Base-by-base conservation (phyloP, 2,888 invertebrate species). In the Anticlea derivata region DNA sequence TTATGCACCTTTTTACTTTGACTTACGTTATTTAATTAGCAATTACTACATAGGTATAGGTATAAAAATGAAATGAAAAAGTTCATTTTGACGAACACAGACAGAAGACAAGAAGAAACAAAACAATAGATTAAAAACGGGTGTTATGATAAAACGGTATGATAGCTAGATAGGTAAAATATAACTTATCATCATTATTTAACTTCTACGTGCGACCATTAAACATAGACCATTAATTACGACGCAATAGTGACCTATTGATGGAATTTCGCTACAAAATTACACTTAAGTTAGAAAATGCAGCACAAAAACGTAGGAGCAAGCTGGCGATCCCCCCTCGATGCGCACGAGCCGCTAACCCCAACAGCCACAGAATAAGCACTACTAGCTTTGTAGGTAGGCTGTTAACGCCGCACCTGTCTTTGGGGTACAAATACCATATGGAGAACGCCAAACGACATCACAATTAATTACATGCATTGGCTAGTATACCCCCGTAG, bases 261-360 rank as follows among this genome's bases (percentile, higher is more conserved):
- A 48, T 41, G 29, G 33, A 50, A 46, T 40, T 44, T 27, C 5
- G 23, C 43, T 30, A 46, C 37, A 46, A 58, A 52, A 51, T 56
- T 49, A 52, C 17, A 51, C 27, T 35, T 45, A 52, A 53, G 11
- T 47, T 39, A n/a, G 38, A 58, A 56, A 55, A 61, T 45, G 3
- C 30, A 39, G 20, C 11, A 34, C 37, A 64, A 66, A 68, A 62
- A 66, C 60, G 46, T 53, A n/a, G n/a, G n/a, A n/a, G n/a, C n/a
- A n/a, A n/a, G n/a, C n/a, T n/a, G n/a, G 63, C 59, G 63, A n/a
- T 31, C 12, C 31, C 27, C 44, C 37, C 24, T 46, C 44, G 24
- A 43, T 56, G 67, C 61, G 67, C 73, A 70, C 70, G 67, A 60
- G 70, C 63, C 66, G 63, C 57, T 61, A n/a, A 61, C 66, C 66